Percentiles rank a stretch among this genome's conserved stretches.
These are phyloP conservation scores for Micoletzkya japonica DNA, from an alignment of 2,888 invertebrate species.

Conservation along the genomic window DNA sequence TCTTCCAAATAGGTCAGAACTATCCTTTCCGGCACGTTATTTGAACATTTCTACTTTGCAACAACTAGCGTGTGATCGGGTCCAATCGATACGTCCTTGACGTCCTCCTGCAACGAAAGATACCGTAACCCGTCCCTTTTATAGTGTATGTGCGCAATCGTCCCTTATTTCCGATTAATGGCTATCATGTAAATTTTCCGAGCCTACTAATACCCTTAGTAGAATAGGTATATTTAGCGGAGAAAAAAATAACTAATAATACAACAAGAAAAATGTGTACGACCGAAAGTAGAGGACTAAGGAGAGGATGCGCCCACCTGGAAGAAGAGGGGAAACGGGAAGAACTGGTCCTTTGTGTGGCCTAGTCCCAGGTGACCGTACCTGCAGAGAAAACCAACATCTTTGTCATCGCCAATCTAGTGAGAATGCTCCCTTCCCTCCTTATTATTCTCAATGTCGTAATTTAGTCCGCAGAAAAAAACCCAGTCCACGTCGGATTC, in stretches of 20 bases:
- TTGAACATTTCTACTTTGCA: conserved; percentile 32
- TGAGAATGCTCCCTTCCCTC: too few relatives aligned
- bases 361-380: conserved; percentile 44
- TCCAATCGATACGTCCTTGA: conserved; percentile 44
- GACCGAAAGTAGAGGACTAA: too few relatives aligned
- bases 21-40: too few relatives aligned
- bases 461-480: too few relatives aligned
- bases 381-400: conserved; percentile 8
- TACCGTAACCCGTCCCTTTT: background rate
- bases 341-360: conserved; percentile 53
- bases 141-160: background rate
- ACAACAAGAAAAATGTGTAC: too few relatives aligned
- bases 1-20: background rate
- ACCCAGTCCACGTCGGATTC: background rate
- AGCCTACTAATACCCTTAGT: too few relatives aligned
- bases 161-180: conserved; percentile 36
- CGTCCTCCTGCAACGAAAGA: conserved; percentile 39
- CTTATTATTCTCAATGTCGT: too few relatives aligned
- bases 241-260: too few relatives aligned
- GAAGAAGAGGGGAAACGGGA: conserved; percentile 48
- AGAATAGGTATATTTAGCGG: too few relatives aligned
- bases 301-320: conserved; percentile 18
- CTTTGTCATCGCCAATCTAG: background rate
- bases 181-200: too few relatives aligned
- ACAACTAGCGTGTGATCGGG: conserved; percentile 56